Evolutionary conservation across 2,113 vertebrate genomes (phyloP).

Genomic region (Okapia johnstoni): DNA sequence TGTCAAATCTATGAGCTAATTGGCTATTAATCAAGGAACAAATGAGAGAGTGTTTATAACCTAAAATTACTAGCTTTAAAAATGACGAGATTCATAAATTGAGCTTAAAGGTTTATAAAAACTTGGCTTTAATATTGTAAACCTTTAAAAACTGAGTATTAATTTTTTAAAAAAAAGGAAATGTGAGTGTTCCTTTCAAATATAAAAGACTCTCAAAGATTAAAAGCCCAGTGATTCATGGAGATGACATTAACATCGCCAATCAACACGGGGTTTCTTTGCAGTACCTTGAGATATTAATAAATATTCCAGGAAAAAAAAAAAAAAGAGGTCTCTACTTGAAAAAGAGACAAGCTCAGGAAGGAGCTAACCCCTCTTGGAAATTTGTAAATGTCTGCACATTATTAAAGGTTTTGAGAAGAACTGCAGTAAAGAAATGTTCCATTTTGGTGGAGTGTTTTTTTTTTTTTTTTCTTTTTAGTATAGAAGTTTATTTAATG

Average conservation of each 20-base stretch:
- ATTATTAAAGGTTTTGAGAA: background rate
- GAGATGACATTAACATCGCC: slow-evolving; percentile 19
- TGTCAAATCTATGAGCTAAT: background rate
- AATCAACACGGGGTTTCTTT: background rate
- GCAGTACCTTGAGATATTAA: background rate
- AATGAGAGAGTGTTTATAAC: slow-evolving; percentile 19
- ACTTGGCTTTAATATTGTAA: background rate
- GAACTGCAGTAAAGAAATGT: background rate
- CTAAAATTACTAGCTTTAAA: slow-evolving; percentile 5
- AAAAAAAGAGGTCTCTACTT: background rate
- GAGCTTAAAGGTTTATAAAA: background rate
- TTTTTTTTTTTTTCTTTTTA: background rate
- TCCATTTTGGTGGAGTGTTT: background rate
- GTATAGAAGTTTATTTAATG: background rate
- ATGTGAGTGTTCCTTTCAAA: background rate
- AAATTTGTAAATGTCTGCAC: background rate
- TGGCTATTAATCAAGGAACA: slow-evolving; percentile 1
- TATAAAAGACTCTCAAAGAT: background rate
- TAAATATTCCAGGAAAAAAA: background rate
- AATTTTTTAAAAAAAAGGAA: background rate
- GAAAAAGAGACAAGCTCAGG: background rate
- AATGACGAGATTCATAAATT: background rate
- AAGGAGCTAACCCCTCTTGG: background rate
- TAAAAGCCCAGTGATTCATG: background rate
- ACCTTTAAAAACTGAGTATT: background rate